phyloP scores from a whole-genome alignment of 2,113 vertebrate species.

The Podilymbus podiceps region DNA sequence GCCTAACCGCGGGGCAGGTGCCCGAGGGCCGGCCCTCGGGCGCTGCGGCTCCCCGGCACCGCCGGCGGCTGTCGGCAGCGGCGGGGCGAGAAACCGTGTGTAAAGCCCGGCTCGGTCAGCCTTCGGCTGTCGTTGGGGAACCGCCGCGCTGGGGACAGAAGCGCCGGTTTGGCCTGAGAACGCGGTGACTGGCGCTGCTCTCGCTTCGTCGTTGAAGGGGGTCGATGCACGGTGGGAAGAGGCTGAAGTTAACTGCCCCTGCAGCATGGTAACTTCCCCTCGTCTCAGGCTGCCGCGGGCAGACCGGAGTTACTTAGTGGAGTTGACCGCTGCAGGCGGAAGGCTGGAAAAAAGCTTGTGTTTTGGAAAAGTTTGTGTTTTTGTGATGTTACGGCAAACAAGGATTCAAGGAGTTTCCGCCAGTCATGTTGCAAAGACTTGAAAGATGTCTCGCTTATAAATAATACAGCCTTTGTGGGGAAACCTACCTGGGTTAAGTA shows the following conservation, averaged over 20 bases:
- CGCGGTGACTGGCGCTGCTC: fast-evolving
- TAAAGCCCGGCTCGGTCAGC: background rate
- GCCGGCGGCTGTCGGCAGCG: background rate
- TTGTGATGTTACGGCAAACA: background rate
- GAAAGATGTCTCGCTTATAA: background rate
- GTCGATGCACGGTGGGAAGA: background rate
- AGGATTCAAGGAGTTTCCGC: background rate
- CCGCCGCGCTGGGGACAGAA: background rate
- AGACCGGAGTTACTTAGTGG: fast-evolving
- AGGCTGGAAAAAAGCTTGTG: background rate
- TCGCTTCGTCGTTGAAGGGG: fast-evolving
- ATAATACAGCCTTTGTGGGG: background rate
- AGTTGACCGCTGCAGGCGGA: background rate
- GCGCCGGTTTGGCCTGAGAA: background rate
- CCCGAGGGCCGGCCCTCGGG: background rate
- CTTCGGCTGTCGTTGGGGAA: background rate
- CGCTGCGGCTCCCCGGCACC: background rate
- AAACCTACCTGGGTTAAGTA: background rate
- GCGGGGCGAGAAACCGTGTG: fast-evolving
- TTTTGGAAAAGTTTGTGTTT: background rate
- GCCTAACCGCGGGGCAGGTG: background rate
- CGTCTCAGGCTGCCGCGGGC: background rate
- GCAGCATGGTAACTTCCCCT: background rate
- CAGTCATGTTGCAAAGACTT: background rate
- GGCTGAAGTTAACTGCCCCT: background rate